Base-by-base conservation (phyloP, 2,113 vertebrate genomes). In the Cromileptes altivelis region DNA sequence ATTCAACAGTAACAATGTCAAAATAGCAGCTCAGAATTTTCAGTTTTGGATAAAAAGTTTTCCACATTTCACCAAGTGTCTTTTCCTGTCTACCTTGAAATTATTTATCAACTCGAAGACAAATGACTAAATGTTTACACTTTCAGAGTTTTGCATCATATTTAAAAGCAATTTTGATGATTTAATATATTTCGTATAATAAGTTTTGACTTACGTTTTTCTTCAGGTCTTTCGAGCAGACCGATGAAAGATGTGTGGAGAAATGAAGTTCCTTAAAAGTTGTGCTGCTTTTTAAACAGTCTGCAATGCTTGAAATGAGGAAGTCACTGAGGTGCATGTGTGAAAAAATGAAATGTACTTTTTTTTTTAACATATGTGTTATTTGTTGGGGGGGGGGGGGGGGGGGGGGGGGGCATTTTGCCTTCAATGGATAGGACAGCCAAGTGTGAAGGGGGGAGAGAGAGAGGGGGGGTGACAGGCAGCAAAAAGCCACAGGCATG, bases 191-290 rank as follows among this genome's bases (percentile, higher is more conserved):
- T 2, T 30, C 7, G 3, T 33, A 21, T 11, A 15, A 18, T 6
- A 61, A 52, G 1, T 14, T 19, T 17, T 18, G 14, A 75, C 72
- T 75, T 40, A 75, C 72, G 40, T 63, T 23, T 23, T 33, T 40
- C 47, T 53, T 63, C n/a, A 25, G 21, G 47, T 40, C 14, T 23
- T 12, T 53, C 3, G 9, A 13, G 72, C 10, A 49, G 70, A 47
- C 3, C 6, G 18, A 62, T 62, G 23, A 58, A 27, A 25, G 15
- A 14, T 14, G 30, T 14, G 10, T 1, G 25, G 30, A 53, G 49
- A 55, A 53, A n/a, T 55, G n/a, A 45, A 55, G 73, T 64, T 75
- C 47, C 47, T 61, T 52, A 12, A 37, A 75, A 23, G 19, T 52
- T 53, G 33, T 19, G 49, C 27, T 37, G 27, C 21, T 42, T 53